Evolutionary conservation across 2,797 vertebrate species (phyloP).

Genomic region (Muscicapa comitata): DNA sequence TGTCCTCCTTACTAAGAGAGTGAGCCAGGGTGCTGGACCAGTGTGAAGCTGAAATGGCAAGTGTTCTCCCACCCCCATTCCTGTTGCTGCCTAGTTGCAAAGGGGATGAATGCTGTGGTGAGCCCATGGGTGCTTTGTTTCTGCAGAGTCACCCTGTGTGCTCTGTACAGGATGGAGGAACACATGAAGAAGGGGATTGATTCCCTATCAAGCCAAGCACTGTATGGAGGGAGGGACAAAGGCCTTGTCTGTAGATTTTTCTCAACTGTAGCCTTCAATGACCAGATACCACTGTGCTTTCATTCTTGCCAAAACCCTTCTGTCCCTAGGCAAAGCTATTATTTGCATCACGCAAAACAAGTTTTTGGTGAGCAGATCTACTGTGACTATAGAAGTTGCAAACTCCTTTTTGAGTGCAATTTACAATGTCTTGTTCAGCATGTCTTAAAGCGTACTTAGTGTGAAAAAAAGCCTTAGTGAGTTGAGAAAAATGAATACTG

Average conservation of each 20-base stretch:
- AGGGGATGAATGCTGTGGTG: background rate
- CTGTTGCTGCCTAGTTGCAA: background rate
- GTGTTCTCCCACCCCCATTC: background rate
- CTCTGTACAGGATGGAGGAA: background rate
- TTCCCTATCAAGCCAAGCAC: background rate
- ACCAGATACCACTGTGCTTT: background rate
- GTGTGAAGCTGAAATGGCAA: background rate
- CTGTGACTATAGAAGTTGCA: background rate
- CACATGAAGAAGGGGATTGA: rapidly evolving
- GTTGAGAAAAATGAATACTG: background rate
- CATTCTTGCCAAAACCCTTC: background rate
- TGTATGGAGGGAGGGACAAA: background rate
- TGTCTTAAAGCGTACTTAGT: background rate
- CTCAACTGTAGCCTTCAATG: background rate
- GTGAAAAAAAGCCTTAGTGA: background rate
- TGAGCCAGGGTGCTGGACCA: background rate
- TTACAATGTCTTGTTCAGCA: background rate
- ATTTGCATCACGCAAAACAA: background rate
- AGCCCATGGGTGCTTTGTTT: background rate
- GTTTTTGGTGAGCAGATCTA: background rate
- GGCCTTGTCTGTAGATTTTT: background rate
- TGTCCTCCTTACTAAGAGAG: background rate
- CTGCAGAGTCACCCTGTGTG: background rate
- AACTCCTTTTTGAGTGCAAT: background rate
- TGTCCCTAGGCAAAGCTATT: background rate